A percentile compares a stretch with the other conserved stretches of the same genome.
Evolutionary conservation across 1,140 invertebrate genomes (phyloP).

Genomic region (Sycobia sp.): DNA sequence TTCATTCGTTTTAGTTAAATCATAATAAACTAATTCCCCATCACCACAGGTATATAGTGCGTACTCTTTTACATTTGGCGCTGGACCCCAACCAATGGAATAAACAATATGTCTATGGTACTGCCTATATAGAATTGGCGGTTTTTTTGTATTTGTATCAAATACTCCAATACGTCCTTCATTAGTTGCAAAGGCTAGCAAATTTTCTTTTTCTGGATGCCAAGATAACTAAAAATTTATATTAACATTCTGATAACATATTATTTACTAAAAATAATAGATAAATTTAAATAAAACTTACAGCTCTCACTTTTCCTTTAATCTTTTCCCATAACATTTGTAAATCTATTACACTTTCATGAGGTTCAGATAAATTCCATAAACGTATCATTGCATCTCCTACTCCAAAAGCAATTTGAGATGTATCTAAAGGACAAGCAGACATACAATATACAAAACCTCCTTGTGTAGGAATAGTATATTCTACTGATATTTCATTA

Average conservation of each 20-base stretch:
- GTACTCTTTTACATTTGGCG: conserved; percentile 42
- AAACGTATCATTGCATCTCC: conserved; percentile 75
- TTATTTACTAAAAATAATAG: background rate
- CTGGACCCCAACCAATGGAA: conserved; percentile 59
- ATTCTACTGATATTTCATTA: conserved; percentile 49
- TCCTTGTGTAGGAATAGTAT: conserved; percentile 68
- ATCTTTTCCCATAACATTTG: conserved; percentile 72
- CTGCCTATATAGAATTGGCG: conserved; percentile 51
- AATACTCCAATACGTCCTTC: conserved; percentile 72
- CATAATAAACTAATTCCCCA: conserved; percentile 61
- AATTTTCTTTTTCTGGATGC: conserved; percentile 77
- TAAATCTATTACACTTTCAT: conserved; percentile 61
- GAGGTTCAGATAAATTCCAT: conserved; percentile 68
- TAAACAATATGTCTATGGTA: conserved; percentile 56
- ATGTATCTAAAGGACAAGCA: conserved; percentile 73
- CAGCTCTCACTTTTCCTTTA: conserved; percentile 71
- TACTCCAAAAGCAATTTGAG: conserved; percentile 70
- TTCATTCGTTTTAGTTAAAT: conserved; percentile 53
- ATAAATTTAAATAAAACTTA: conserved; percentile 51
- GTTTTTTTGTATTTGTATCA: conserved; percentile 54
- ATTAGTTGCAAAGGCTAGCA: conserved; percentile 76
- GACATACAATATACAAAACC: conserved; percentile 70
- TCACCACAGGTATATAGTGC: conserved; percentile 63
- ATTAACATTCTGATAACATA: background rate
- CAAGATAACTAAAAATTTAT: conserved; percentile 65